Base-by-base conservation (phyloP, 2,113 vertebrate species). In the Tupaia chinensis region DNA sequence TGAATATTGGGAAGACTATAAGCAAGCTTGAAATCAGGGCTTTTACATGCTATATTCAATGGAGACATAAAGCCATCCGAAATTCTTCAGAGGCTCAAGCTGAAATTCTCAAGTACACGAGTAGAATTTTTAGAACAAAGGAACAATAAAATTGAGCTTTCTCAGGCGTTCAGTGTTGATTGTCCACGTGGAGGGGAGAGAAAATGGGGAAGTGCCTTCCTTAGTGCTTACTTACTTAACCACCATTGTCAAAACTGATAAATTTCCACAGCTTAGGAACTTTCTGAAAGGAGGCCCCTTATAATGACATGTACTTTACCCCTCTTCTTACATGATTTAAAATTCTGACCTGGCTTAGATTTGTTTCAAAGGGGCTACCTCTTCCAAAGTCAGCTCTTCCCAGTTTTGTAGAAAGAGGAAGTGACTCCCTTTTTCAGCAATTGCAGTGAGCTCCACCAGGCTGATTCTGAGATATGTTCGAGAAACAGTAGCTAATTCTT, bases 301-400 rank as follows among this genome's bases (percentile, higher is more conserved):
- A 20, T 54, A 61, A 12, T 68, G 76, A 25, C 3, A 22, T 19
- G 7, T 16, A 13, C 23, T 93, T 90, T 95, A 10, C 3, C 5
- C 53, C 5, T 96, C 29, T 66, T 82, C 20, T 85, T 34, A 53
- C 0, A 34, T 11, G n/a, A 76, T 92, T 83, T 68, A 58, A 54
- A 95, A 76, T 72, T 92, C 9, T 56, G 17, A 29, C 56, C 68
- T 84, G 54, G 13, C 20, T 95, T 86, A 60, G 15, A 61, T 73
- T 93, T 61, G 11, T 77, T 88, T 84, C 85, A 81, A 60, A 70
- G 56, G 0, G 16, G 19, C 27, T 44, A 44, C 44, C 44, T 85
- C 15, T 74, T 93, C 1, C n/a, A 32, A 85, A 89, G 44, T 76
- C 32, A 77, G 7, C 22, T 76, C 29, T 78, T 61, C 15, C 23